Evolutionary conservation across 1,140 invertebrate species (phyloP), one percentile per base, ranked within the genome.

Genomic region (Apis florea): DNA sequence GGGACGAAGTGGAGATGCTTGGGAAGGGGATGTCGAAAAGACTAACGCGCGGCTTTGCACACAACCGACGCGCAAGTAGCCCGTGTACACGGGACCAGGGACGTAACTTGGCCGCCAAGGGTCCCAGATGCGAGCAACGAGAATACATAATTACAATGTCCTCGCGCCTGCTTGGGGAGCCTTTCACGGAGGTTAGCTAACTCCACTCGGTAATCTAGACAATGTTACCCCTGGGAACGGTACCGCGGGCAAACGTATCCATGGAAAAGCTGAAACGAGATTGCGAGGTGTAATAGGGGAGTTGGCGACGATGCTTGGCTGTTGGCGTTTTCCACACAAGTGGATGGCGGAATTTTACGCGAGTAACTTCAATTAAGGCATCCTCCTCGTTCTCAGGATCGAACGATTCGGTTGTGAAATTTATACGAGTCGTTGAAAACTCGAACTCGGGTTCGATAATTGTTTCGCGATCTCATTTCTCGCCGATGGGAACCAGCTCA

Each of bases 121-220:
- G 79, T 85, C 87, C 82, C 88, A 86, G 85, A 89, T 86, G 88
- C 77, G 88, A 89, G 85, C 88, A 87, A 81, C 85, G 85, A 81
- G 87, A 88, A 89, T 89, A 89, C 88, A 89, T 89, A 89, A 89
- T 89, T 87, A 89, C 85, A 86, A 89, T 89, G 87, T 89, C 87
- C 87, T 89, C 72, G 77, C 85, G 84, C 71, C 82, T 86, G 83
- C 77, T 79, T 72, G 84, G 75, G 84, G 84, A 83, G 68, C 63
- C 85, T 82, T 85, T 87, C 85, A 78, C 77, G 73, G 58, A 88
- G 86, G 86, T 88, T 88, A 87, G 87, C 85, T 87, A 81, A 88
- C 73, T 85, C 86, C 66, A 61, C 80, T 86, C 84, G 86, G 86
- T 87, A 88, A 88, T 88, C 84, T 88, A 88, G 86, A 84, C 81